Percentiles rank a stretch among this genome's conserved stretches.
Conservation (phyloP, 2,797 vertebrate species). For the Salarias fasciatus region DNA sequence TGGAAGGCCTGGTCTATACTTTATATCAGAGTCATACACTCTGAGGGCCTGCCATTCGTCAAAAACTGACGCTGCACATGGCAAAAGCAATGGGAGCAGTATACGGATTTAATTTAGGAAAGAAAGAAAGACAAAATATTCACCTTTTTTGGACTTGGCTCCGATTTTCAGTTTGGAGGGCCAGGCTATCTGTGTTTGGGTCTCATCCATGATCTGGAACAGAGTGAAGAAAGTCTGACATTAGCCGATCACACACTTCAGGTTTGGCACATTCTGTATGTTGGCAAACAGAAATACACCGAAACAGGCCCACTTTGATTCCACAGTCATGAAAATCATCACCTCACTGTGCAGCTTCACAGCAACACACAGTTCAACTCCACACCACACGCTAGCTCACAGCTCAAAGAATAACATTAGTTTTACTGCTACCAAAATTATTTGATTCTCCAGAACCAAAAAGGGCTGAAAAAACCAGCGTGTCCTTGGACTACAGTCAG, state of each 20-base stretch:
- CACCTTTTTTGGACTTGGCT: slow-evolving; percentile 88
- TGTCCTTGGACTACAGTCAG: too few species aligned
- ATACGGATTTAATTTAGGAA: background rate
- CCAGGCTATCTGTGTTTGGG: slow-evolving; percentile 87
- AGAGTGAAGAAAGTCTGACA: slow-evolving; percentile 31
- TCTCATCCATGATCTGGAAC: slow-evolving; percentile 87
- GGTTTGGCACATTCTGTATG: background rate
- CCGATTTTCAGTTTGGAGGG: slow-evolving; percentile 87
- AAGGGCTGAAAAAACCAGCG: too few species aligned
- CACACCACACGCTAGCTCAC: too few species aligned
- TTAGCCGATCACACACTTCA: slow-evolving; percentile 22
- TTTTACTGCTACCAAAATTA: too few species aligned
- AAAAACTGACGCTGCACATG: background rate
- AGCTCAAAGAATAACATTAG: too few species aligned
- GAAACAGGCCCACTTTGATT: background rate
- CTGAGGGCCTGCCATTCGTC: background rate
- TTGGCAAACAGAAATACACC: background rate
- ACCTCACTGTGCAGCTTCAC: background rate
- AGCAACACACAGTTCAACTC: background rate
- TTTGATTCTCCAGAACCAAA: too few species aligned
- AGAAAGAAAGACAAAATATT: slow-evolving; percentile 23
- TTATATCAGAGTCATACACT: background rate
- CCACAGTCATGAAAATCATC: background rate
- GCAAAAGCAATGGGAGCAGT: background rate
- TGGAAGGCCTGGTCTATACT: background rate